Evolutionary conservation across 2,113 vertebrate genomes (phyloP).

Genomic region (Erythrolamprus reginae): DNA sequence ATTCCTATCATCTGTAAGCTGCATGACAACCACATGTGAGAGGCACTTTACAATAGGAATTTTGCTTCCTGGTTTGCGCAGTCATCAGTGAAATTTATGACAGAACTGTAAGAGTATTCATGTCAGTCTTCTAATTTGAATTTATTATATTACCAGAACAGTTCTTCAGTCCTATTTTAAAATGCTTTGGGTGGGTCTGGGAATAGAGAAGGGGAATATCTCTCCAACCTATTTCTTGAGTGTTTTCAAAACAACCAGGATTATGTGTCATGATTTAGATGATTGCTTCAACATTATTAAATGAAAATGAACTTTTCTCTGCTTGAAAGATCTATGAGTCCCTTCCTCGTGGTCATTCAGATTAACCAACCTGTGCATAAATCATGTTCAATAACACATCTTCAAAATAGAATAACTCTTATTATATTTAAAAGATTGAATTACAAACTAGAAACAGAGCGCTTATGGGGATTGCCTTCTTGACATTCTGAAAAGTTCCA

Average conservation of each 20-base stretch:
- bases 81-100: background rate
- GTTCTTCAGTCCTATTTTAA: background rate
- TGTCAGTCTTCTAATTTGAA: background rate
- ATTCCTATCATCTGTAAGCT: background rate
- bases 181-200: background rate
- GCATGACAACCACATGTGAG: background rate
- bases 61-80: background rate
- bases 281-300: background rate
- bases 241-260: background rate
- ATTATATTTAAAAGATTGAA: constrained; percentile 16
- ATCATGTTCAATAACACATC: constrained; percentile 22
- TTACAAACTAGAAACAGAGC: background rate
- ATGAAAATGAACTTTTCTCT: background rate
- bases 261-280: background rate
- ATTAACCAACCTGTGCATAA: constrained; percentile 8
- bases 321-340: background rate
- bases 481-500: constrained; percentile 19
- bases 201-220: background rate
- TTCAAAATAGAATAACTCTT: background rate
- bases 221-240: background rate
- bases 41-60: background rate
- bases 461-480: constrained; percentile 9
- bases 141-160: background rate
- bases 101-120: background rate
- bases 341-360: background rate